A percentile compares a stretch with the other conserved stretches of the same genome.
These are phyloP conservation scores for Bombus turneri DNA, from an alignment of 1,140 invertebrate species.

Conservation along the genomic window DNA sequence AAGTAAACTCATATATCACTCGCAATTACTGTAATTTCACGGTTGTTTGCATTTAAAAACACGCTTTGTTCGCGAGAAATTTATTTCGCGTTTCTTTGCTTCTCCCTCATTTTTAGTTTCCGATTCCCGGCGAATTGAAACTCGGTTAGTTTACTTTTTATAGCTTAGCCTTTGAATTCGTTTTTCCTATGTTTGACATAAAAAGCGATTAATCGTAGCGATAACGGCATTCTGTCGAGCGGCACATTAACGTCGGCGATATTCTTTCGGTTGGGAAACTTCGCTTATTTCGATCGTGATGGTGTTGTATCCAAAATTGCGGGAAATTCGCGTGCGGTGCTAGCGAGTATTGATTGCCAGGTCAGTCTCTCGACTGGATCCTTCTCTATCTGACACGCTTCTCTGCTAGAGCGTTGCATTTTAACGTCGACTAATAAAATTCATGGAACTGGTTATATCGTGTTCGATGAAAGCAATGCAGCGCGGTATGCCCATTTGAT, in stretches of 20 bases:
- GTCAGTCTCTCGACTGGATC: conserved; percentile 7
- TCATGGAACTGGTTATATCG: conserved; percentile 41
- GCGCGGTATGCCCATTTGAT: conserved; percentile 1
- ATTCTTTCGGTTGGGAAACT: conserved; percentile 6
- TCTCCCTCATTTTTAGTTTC: neutral
- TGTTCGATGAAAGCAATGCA: conserved; percentile 12
- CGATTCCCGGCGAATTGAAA: neutral
- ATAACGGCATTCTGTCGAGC: neutral
- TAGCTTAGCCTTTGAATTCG: neutral
- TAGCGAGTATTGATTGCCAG: conserved; percentile 47
- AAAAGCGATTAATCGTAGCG: neutral
- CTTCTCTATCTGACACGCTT: conserved; percentile 7
- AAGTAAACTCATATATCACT: neutral
- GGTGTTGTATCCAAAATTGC: neutral
- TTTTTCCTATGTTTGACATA: neutral
- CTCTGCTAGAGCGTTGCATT: neutral
- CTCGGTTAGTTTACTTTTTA: neutral
- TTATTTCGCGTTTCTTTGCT: neutral
- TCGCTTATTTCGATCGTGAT: conserved; percentile 20
- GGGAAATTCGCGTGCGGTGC: conserved; percentile 16
- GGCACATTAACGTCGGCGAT: too few relatives aligned
- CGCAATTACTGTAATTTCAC: conserved; percentile 13
- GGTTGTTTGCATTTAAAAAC: neutral
- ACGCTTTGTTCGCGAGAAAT: neutral
- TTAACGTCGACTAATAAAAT: conserved; percentile 43